Evolutionary conservation across 2,797 vertebrate species (phyloP).

Genomic region (Melanotaenia parkinsoni): DNA sequence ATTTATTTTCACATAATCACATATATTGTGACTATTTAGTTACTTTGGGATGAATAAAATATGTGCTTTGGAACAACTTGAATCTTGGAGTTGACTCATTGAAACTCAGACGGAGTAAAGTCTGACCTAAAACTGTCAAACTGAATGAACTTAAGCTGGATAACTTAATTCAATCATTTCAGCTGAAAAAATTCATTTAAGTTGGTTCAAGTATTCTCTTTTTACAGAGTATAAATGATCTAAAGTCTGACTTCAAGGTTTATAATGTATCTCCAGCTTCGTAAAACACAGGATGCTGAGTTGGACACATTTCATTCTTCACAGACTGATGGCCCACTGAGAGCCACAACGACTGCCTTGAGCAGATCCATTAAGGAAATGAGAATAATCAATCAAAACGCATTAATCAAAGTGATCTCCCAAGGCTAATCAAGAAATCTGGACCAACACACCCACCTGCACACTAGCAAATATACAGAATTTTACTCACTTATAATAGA

Average conservation of each 20-base stretch:
- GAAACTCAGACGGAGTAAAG: too few relatives aligned
- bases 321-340: conserved; percentile 21
- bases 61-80: too few relatives aligned
- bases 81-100: too few relatives aligned
- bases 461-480: background rate
- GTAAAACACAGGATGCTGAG: conserved; percentile 26
- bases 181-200: too few relatives aligned
- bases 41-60: too few relatives aligned
- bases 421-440: conserved; percentile 38
- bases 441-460: background rate
- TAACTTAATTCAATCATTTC: too few relatives aligned
- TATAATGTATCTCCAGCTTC: conserved; percentile 8
- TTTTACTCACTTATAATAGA: background rate
- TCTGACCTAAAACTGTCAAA: too few relatives aligned
- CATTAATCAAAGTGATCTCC: conserved; percentile 62
- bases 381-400: conserved; percentile 64
- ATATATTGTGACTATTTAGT: too few relatives aligned
- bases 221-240: conserved; percentile 21
- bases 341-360: conserved; percentile 38
- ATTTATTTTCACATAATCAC: too few relatives aligned
- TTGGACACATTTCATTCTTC: conserved; percentile 48
- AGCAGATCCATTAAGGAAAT: conserved; percentile 71
- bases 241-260: conserved; percentile 3
- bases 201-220: too few relatives aligned
- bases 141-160: too few relatives aligned